Evolutionary conservation across 2,888 invertebrate species (phyloP).

Genomic region (Lepidocyrtinus sp.): DNA sequence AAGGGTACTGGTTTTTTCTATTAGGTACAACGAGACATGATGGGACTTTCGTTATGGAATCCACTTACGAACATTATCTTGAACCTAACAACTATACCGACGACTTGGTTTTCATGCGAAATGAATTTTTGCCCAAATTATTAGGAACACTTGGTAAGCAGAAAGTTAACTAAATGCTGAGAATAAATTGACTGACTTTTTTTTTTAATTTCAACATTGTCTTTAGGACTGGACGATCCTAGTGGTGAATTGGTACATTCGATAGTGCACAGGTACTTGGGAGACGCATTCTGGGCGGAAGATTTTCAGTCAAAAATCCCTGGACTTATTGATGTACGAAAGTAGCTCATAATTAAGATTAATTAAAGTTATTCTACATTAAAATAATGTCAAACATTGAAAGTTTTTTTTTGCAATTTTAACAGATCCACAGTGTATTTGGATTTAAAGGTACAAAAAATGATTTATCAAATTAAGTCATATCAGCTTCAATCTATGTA

Average conservation of each 20-base stretch:
- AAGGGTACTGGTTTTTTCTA: conserved; percentile 27
- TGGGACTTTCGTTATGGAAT: conserved; percentile 48
- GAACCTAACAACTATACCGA: conserved; percentile 30
- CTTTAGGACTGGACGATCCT: conserved; percentile 46
- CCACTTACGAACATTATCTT: conserved; percentile 38
- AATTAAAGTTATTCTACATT: too few species aligned
- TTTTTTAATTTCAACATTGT: conserved; percentile 4
- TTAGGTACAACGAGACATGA: conserved; percentile 54
- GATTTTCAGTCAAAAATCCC: conserved; percentile 59
- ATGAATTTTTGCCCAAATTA: conserved; percentile 52
- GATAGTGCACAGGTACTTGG: conserved; percentile 55
- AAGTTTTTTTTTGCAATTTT: not conserved
- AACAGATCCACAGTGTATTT: conserved; percentile 39
- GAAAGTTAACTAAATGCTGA: too few species aligned
- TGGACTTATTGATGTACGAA: conserved; percentile 62
- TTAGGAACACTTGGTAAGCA: conserved; percentile 45
- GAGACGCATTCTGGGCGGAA: conserved; percentile 43
- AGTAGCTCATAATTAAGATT: too few species aligned
- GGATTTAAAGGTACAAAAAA: conserved; percentile 42
- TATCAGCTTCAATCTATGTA: not conserved
- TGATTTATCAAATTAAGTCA: too few species aligned
- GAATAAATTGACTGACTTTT: too few species aligned
- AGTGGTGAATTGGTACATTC: conserved; percentile 61
- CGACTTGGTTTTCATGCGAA: conserved; percentile 43
- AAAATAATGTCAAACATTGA: too few species aligned